A percentile compares a stretch with the other conserved stretches of the same genome.
Evolutionary conservation across 2,888 invertebrate species (phyloP).

Genomic region (Podotricha telesiphe): DNA sequence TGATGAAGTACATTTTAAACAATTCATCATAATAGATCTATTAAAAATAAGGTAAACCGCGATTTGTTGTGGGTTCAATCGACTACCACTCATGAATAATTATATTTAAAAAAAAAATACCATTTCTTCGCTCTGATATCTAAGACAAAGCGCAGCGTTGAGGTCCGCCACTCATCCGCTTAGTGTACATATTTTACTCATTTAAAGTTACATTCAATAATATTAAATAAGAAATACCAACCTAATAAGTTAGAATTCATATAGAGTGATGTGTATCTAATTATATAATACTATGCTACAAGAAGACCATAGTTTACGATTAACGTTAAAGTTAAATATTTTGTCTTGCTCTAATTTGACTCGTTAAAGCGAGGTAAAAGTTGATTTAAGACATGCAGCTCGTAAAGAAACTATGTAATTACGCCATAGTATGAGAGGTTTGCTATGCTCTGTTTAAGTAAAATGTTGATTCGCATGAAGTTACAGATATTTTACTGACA

Average conservation of each 20-base stretch:
- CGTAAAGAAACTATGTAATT: slow-evolving; percentile 36
- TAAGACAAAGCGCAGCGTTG: too few relatives aligned
- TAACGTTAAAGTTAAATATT: background rate
- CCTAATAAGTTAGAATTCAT: background rate
- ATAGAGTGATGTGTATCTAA: background rate
- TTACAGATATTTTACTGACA: slow-evolving; percentile 22
- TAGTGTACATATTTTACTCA: too few relatives aligned
- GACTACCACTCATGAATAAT: too few relatives aligned
- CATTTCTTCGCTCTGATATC: too few relatives aligned
- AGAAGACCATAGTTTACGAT: background rate
- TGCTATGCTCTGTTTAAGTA: slow-evolving; percentile 35
- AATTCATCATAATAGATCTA: too few relatives aligned
- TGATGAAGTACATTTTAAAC: too few relatives aligned
- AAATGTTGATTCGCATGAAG: slow-evolving; percentile 36
- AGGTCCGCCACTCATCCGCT: too few relatives aligned
- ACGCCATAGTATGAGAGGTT: slow-evolving; percentile 35
- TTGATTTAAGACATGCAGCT: slow-evolving; percentile 9
- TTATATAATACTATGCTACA: background rate
- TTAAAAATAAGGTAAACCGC: too few relatives aligned
- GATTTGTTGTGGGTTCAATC: too few relatives aligned
- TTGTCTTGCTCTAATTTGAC: slow-evolving; percentile 13
- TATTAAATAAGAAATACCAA: background rate
- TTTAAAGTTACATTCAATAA: background rate
- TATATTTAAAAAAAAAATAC: too few relatives aligned
- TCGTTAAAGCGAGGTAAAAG: slow-evolving; percentile 28